Percentiles rank a stretch among this genome's conserved stretches.
phyloP scores from a whole-genome alignment of 2,113 vertebrate genomes.

The Cathartes aura region DNA sequence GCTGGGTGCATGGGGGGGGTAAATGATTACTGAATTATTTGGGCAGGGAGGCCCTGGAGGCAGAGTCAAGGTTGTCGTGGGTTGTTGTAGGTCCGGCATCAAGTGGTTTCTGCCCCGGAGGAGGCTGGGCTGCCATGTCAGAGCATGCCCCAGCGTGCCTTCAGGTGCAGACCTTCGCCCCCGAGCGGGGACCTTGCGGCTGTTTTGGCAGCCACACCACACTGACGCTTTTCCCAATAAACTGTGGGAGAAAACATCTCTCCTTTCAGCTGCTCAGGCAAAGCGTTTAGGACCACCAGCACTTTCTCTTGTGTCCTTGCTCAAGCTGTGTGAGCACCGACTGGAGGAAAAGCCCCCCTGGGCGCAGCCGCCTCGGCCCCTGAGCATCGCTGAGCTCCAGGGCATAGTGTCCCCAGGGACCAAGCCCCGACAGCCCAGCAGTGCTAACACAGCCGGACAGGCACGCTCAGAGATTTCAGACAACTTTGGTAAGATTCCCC shows the following conservation, averaged over 20 bases:
- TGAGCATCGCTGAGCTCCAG: not conserved
- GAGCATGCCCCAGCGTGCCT: accelerated
- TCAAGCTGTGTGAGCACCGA: not conserved
- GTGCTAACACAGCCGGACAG: not conserved
- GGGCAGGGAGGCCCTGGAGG: not conserved
- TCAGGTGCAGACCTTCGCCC: not conserved
- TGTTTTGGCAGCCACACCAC: not conserved
- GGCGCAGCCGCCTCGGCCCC: not conserved
- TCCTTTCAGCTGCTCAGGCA: not conserved
- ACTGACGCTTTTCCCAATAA: not conserved
- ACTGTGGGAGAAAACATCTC: not conserved
- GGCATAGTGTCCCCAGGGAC: accelerated
- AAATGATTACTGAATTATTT: not conserved
- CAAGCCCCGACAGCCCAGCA: not conserved
- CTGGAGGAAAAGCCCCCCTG: accelerated
- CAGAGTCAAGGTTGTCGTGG: not conserved
- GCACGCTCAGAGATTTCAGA: not conserved
- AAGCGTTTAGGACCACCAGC: not conserved
- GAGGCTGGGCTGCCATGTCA: not conserved
- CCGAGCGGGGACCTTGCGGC: accelerated
- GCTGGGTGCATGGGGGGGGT: not conserved
- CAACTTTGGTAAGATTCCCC: not conserved
- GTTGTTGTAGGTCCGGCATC: not conserved
- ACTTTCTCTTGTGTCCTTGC: not conserved
- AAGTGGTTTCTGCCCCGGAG: not conserved